Conservation (phyloP, 2,113 vertebrate species). For the Mesitornis unicolor region DNA sequence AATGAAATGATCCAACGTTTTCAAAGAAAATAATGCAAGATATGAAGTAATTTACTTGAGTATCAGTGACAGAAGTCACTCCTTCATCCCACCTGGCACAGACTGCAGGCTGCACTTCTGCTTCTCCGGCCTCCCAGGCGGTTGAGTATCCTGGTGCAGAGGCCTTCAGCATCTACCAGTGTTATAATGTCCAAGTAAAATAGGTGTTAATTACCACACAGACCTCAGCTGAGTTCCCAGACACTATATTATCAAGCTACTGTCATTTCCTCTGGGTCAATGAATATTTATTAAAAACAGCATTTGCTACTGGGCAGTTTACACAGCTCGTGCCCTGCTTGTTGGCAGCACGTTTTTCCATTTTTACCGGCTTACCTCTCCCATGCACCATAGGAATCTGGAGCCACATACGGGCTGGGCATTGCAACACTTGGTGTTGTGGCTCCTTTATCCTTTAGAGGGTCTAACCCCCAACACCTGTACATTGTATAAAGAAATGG, state of each 20-base stretch:
- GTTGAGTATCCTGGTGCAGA: not conserved
- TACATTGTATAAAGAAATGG: not conserved
- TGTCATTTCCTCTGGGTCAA: not conserved
- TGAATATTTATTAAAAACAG: not conserved
- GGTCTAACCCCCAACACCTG: not conserved
- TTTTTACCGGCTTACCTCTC: not conserved
- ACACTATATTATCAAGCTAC: not conserved
- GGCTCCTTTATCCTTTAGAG: not conserved
- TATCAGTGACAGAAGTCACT: not conserved
- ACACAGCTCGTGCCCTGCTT: not conserved
- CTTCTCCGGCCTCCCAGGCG: not conserved
- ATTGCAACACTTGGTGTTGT: not conserved
- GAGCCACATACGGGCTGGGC: not conserved
- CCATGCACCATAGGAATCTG: not conserved
- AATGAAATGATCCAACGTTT: not conserved
- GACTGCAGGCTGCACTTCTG: not conserved
- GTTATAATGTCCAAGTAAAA: not conserved
- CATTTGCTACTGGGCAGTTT: not conserved
- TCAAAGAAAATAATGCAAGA: not conserved
- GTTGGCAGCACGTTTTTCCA: not conserved
- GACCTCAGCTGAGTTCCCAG: not conserved
- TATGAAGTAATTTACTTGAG: not conserved
- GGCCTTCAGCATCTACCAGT: not conserved
- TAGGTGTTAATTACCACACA: not conserved
- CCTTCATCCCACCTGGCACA: not conserved